Conservation (phyloP, 2,113 vertebrate genomes). For the Tylochromis polylepis region DNA sequence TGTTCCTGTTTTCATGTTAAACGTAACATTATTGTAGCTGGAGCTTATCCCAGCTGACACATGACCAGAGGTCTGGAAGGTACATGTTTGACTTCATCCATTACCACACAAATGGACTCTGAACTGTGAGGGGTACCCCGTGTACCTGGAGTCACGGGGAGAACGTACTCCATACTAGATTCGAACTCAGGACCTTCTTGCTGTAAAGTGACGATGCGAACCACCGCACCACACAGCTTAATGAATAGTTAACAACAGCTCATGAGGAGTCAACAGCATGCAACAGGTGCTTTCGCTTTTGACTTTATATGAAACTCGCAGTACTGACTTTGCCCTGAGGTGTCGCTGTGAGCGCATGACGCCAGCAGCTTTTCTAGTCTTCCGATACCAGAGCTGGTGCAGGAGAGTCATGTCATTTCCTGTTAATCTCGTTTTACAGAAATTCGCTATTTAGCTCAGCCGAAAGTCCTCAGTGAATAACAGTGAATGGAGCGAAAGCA, state of each 20-base stretch:
- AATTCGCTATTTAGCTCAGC: not conserved
- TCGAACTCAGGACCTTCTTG: not conserved
- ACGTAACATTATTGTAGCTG: not conserved
- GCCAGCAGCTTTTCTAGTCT: not conserved
- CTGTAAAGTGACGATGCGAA: not conserved
- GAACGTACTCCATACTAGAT: not conserved
- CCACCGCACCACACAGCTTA: not conserved
- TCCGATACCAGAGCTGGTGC: not conserved
- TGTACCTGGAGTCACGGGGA: not conserved
- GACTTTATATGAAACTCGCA: not conserved
- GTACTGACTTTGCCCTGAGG: not conserved
- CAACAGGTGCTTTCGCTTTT: not conserved
- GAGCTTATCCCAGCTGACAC: not conserved
- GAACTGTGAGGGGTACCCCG: not conserved
- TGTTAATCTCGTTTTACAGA: not conserved
- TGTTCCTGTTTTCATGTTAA: not conserved
- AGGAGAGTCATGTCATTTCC: not conserved
- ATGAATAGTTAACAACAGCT: not conserved
- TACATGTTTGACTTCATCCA: not conserved
- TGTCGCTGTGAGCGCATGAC: not conserved
- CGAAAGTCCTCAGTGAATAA: not conserved
- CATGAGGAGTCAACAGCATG: not conserved
- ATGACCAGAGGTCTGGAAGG: not conserved
- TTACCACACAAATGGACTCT: not conserved
- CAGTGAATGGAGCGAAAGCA: not conserved